Percentiles rank a stretch among this genome's conserved stretches.
Evolutionary conservation across 1,140 invertebrate species (phyloP).

Genomic region (Centruroides sculpturatus): DNA sequence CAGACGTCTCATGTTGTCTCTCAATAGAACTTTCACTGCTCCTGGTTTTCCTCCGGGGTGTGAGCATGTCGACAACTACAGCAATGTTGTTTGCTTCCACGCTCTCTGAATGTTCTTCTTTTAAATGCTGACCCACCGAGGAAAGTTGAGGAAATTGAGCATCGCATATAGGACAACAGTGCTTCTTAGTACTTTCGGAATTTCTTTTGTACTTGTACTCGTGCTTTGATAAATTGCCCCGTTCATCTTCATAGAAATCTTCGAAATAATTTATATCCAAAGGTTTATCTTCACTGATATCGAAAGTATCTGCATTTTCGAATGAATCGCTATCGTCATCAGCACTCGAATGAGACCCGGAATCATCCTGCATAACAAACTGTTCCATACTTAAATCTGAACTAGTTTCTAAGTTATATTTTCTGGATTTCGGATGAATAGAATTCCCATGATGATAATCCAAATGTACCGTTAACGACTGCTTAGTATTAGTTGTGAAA

Average conservation of each 20-base stretch:
- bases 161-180: constrained; percentile 15
- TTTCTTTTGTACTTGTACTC: too few relatives aligned
- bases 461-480: constrained; percentile 80
- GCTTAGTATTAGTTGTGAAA: constrained; percentile 81
- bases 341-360: too few relatives aligned
- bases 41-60: neutral
- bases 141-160: constrained; percentile 14
- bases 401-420: too few relatives aligned
- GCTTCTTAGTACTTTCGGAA: constrained; percentile 4
- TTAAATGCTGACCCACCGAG: constrained; percentile 12
- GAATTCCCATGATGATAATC: constrained; percentile 35
- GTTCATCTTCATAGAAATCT: too few relatives aligned
- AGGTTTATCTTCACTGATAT: too few relatives aligned
- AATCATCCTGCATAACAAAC: too few relatives aligned
- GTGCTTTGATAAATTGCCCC: too few relatives aligned
- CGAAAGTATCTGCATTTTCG: too few relatives aligned
- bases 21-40: neutral
- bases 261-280: too few relatives aligned
- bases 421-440: too few relatives aligned
- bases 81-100: constrained; percentile 13
- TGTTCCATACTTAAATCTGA: too few relatives aligned
- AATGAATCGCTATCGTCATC: too few relatives aligned
- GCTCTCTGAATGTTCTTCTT: constrained; percentile 9
- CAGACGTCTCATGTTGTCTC: neutral
- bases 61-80: constrained; percentile 3